Conservation (phyloP, 2,888 invertebrate genomes). For the Melipona bicolor region DNA sequence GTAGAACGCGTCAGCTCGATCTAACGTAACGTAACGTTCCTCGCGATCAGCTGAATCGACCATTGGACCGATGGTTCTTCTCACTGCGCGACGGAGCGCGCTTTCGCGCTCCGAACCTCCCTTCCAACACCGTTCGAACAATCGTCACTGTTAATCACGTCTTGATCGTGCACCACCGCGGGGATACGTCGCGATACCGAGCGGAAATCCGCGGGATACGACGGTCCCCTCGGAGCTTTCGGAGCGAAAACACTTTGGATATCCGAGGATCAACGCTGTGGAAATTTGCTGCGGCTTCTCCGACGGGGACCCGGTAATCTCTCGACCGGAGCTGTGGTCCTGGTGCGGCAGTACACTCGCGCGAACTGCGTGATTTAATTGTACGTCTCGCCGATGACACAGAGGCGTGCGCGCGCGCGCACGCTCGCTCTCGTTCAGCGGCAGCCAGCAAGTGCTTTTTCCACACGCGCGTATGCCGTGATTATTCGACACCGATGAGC, state of each 20-base stretch:
- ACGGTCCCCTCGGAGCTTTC: neutral
- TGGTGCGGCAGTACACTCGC: conserved; percentile 59
- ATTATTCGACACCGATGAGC: conserved; percentile 60
- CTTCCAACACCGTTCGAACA: neutral
- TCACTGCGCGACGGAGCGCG: conserved; percentile 44
- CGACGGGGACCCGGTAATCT: conserved; percentile 47
- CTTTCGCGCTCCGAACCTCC: neutral
- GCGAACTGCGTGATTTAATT: conserved; percentile 62
- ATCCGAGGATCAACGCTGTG: neutral
- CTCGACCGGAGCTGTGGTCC: conserved; percentile 36
- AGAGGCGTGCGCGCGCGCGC: conserved; percentile 53
- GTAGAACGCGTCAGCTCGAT: conserved; percentile 68
- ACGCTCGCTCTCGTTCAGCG: conserved; percentile 42
- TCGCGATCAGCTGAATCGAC: conserved; percentile 35
- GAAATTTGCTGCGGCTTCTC: conserved; percentile 24
- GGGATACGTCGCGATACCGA: neutral
- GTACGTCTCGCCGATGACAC: conserved; percentile 49
- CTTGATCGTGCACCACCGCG: conserved; percentile 16
- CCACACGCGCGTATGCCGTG: conserved; percentile 58
- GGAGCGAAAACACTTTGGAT: neutral
- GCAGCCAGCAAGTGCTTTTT: conserved; percentile 58
- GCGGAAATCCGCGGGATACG: neutral
- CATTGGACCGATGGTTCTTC: conserved; percentile 57
- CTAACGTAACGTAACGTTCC: conserved; percentile 30
- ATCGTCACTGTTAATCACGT: conserved; percentile 15